phyloP scores from a whole-genome alignment of 2,113 vertebrate species.

The Actenoides lindsayi region DNA sequence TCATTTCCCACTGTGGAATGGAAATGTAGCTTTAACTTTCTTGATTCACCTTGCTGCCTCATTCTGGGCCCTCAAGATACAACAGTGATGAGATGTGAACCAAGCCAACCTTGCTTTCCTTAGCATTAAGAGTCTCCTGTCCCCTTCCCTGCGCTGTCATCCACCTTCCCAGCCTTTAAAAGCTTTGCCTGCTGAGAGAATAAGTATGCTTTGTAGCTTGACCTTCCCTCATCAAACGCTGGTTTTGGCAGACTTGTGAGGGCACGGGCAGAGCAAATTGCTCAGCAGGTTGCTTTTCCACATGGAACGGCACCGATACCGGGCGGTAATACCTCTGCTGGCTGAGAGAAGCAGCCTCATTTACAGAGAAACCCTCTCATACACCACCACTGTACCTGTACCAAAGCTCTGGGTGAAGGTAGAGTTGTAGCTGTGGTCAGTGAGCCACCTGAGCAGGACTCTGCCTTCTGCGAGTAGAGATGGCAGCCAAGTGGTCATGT shows the following conservation, averaged over 20 bases:
- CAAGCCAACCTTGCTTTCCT: neutral
- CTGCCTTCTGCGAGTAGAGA: neutral
- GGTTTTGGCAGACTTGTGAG: neutral
- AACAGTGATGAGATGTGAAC: neutral
- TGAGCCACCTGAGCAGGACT: neutral
- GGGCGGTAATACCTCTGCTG: neutral
- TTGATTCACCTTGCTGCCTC: neutral
- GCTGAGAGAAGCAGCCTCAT: neutral
- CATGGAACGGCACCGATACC: rapidly evolving
- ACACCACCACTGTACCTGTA: rapidly evolving
- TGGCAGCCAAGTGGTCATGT: neutral
- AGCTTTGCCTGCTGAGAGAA: neutral
- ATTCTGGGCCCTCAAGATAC: neutral
- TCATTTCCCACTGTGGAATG: neutral
- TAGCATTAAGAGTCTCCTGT: neutral
- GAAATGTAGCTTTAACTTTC: neutral
- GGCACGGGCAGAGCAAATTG: neutral
- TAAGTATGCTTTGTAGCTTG: neutral
- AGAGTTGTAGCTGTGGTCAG: neutral
- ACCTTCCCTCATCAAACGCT: neutral
- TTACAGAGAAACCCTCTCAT: neutral
- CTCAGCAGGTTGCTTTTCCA: neutral
- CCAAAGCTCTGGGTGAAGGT: neutral
- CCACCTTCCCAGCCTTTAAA: neutral
- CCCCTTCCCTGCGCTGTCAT: neutral